Conservation (phyloP, 2,888 invertebrate genomes). For the Atrina japonica region DNA sequence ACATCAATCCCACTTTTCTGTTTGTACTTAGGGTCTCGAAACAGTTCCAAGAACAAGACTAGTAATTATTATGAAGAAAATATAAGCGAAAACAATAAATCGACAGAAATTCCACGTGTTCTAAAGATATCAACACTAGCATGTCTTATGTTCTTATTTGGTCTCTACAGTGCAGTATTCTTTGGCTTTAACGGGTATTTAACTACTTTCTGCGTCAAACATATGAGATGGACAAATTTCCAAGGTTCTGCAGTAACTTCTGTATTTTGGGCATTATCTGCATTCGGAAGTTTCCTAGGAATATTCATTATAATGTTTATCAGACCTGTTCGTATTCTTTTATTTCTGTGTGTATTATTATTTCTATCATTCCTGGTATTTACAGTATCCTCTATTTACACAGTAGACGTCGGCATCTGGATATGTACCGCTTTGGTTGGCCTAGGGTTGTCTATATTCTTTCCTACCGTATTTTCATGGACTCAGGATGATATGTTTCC, state of each 20-base stretch:
- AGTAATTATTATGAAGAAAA: not conserved
- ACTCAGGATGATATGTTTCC: constrained; percentile 56
- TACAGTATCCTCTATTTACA: constrained; percentile 39
- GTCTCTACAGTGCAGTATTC: constrained; percentile 30
- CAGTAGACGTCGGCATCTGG: constrained; percentile 48
- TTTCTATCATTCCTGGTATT: constrained; percentile 29
- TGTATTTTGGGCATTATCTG: constrained; percentile 36
- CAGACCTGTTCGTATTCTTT: constrained; percentile 37
- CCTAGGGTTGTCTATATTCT: constrained; percentile 56
- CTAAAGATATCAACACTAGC: constrained; percentile 20
- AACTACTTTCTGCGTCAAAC: constrained; percentile 40
- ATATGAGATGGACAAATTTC: constrained; percentile 39
- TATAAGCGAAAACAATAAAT: too few species aligned
- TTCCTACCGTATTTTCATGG: constrained; percentile 59
- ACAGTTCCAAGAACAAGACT: too few species aligned
- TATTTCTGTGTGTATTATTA: constrained; percentile 25
- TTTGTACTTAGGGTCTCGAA: too few species aligned
- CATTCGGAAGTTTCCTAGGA: constrained; percentile 32
- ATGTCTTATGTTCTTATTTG: constrained; percentile 21
- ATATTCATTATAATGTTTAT: constrained; percentile 43
- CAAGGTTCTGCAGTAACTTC: constrained; percentile 32
- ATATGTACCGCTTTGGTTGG: constrained; percentile 51
- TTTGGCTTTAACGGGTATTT: constrained; percentile 30
- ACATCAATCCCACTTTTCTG: constrained; percentile 21
- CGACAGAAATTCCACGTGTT: not conserved